These are phyloP conservation scores for Anoplopoma fimbria DNA, from an alignment of 2,113 vertebrate species.

Conservation along the genomic window DNA sequence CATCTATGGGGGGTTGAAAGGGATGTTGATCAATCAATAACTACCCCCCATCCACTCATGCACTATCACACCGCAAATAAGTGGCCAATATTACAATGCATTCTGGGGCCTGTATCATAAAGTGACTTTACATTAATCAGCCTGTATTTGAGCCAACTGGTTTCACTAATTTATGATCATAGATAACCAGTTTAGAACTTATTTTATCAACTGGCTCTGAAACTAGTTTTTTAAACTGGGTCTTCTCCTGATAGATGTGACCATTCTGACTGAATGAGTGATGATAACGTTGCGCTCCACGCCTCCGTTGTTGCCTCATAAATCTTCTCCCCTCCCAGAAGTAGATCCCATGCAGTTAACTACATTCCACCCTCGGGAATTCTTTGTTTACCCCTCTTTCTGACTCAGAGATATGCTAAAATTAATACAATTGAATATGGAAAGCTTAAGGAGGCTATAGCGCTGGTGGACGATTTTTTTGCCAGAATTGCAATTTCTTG, in stretches of 20 bases:
- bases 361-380: slow-evolving; percentile 10
- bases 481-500: background rate
- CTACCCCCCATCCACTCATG: background rate
- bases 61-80: background rate
- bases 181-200: background rate
- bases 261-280: background rate
- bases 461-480: background rate
- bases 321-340: background rate
- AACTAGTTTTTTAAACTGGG: background rate
- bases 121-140: background rate
- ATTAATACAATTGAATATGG: background rate
- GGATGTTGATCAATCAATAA: slow-evolving; percentile 33
- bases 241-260: background rate
- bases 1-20: background rate
- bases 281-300: background rate
- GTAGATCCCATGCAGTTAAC: background rate
- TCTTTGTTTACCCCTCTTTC: slow-evolving; percentile 9
- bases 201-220: background rate
- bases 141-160: background rate
- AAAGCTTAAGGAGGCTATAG: background rate
- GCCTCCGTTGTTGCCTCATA: background rate
- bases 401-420: background rate
- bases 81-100: background rate
- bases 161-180: background rate
- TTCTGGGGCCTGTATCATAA: background rate